Percentiles rank a stretch among this genome's conserved stretches.
These are phyloP conservation scores for Caiman crocodilus DNA, from an alignment of 2,797 vertebrate genomes.

Conservation along the genomic window DNA sequence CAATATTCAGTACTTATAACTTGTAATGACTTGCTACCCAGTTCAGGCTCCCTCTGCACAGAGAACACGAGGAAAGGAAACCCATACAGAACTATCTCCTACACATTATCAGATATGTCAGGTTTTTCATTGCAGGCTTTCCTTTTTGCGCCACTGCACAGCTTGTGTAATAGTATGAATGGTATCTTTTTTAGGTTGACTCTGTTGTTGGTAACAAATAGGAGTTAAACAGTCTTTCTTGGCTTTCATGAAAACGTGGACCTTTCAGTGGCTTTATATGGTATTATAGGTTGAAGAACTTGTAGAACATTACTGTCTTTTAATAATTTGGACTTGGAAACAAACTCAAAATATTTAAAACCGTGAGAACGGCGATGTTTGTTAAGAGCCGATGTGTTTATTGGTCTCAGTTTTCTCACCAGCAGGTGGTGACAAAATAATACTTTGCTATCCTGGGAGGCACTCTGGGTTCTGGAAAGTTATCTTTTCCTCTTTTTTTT, in stretches of 20 bases:
- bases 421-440: neutral
- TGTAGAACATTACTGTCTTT: neutral
- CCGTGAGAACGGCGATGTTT: neutral
- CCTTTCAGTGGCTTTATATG: neutral
- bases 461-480: neutral
- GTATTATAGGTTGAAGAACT: neutral
- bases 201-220: neutral
- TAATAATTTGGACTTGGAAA: neutral
- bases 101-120: neutral
- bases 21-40: slow-evolving; percentile 30
- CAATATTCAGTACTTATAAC: slow-evolving; percentile 67
- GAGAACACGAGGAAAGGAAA: no score
- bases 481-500: neutral
- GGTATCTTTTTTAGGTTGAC: neutral
- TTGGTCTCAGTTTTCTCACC: neutral
- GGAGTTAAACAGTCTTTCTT: neutral
- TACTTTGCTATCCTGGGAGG: neutral
- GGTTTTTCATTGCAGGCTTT: neutral
- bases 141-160: neutral
- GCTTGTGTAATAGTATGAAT: neutral
- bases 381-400: neutral
- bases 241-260: neutral
- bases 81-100: neutral
- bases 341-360: neutral
- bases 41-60: slow-evolving; percentile 39